Evolutionary conservation across 2,113 vertebrate species (phyloP).

Genomic region (Takifugu bimaculatus): DNA sequence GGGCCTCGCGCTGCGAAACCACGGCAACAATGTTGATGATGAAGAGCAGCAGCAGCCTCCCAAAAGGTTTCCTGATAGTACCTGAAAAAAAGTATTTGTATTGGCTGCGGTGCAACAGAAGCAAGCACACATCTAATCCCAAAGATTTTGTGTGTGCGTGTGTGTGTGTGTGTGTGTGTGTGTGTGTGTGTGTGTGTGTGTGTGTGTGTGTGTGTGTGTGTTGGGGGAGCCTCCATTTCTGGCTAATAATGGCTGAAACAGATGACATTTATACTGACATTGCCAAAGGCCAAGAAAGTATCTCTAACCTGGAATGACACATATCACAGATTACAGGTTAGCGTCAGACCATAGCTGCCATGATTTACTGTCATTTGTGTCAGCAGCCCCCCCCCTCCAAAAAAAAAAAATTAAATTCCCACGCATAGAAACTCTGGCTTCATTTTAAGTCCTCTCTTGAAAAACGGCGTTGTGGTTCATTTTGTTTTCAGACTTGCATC

Average conservation of each 20-base stretch:
- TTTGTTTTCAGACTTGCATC: conserved; percentile 10
- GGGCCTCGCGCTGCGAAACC: background rate
- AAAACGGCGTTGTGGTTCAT: background rate
- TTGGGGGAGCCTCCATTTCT: conserved; percentile 11
- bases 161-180: too few species aligned
- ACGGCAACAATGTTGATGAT: background rate
- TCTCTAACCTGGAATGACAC: conserved; percentile 23
- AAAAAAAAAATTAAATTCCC: background rate
- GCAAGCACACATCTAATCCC: conserved; percentile 8
- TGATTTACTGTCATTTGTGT: conserved; percentile 1
- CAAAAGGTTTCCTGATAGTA: background rate
- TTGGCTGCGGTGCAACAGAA: too few species aligned
- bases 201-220: too few species aligned
- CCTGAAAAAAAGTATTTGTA: background rate
- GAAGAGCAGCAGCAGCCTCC: background rate
- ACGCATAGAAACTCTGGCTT: background rate
- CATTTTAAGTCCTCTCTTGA: background rate
- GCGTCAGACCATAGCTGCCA: conserved; percentile 12
- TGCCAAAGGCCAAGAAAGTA: conserved; percentile 63
- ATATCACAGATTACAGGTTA: conserved; percentile 42
- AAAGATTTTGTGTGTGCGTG: conserved; percentile 4
- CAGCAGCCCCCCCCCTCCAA: background rate
- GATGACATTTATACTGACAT: conserved; percentile 68
- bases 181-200: too few species aligned
- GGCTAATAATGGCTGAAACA: conserved; percentile 34